phyloP scores from a whole-genome alignment of 2,888 invertebrate species.

The Agelastica alni region DNA sequence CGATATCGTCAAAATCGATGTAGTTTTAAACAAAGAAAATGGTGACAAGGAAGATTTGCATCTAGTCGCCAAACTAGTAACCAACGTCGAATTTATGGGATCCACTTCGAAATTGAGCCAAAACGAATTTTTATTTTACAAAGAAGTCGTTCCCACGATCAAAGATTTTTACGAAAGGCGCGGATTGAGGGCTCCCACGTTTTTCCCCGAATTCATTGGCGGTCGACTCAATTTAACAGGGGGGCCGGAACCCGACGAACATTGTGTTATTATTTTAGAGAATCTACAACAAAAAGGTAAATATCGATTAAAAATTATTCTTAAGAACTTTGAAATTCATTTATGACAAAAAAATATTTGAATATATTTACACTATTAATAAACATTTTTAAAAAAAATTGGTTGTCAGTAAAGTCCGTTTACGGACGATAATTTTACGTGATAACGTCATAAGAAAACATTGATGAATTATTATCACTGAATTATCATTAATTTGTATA shows the following conservation, averaged over 20 bases:
- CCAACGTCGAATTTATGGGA: no score
- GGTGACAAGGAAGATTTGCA: constrained; percentile 4
- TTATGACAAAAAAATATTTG: no score
- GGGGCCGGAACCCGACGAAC: constrained; percentile 47
- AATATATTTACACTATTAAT: no score
- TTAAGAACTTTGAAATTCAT: no score
- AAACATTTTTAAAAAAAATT: no score
- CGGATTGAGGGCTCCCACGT: constrained; percentile 49
- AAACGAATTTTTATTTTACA: constrained; percentile 60
- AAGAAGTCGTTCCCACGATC: constrained; percentile 55
- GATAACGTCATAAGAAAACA: no score
- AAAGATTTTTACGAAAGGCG: constrained; percentile 55
- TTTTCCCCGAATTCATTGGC: constrained; percentile 57
- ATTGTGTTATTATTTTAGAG: constrained; percentile 60
- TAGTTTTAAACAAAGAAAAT: constrained; percentile 2
- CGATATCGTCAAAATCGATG: constrained; percentile 17
- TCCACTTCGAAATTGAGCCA: no score
- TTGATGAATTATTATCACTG: no score
- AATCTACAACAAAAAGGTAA: constrained; percentile 52
- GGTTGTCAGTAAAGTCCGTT: no score
- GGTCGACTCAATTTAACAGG: constrained; percentile 35
- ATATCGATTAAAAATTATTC: no score
- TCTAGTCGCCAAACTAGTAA: constrained; percentile 5
- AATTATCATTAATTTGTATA: no score
- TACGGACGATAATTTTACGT: no score